Evolutionary conservation across 2,888 invertebrate genomes (phyloP).

Genomic region (Melipona beecheii): DNA sequence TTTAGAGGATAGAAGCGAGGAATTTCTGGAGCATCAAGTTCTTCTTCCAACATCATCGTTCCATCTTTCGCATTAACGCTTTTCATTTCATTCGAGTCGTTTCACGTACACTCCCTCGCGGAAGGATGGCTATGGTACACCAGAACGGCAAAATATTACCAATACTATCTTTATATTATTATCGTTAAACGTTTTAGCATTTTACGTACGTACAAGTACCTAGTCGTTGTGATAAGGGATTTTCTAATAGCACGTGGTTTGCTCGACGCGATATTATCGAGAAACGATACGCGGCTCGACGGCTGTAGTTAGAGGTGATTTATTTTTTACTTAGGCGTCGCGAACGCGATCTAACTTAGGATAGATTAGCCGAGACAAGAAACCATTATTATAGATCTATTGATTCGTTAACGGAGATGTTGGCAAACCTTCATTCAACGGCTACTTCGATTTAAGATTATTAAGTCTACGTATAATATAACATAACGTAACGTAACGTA

Average conservation of each 20-base stretch:
- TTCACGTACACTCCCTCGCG: not conserved
- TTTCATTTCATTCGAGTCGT: not conserved
- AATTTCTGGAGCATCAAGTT: constrained; percentile 2
- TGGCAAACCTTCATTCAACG: constrained; percentile 86
- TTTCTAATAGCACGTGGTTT: constrained; percentile 50
- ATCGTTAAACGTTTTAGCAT: constrained; percentile 47
- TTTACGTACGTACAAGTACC: constrained; percentile 57
- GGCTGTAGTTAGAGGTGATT: constrained; percentile 64
- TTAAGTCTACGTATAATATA: constrained; percentile 11
- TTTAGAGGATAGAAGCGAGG: not conserved
- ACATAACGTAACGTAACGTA: constrained; percentile 26
- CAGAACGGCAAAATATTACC: not conserved
- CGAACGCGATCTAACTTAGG: constrained; percentile 51
- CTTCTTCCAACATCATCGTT: not conserved
- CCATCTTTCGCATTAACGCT: not conserved
- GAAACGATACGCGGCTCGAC: constrained; percentile 23
- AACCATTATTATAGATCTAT: constrained; percentile 15
- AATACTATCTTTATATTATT: constrained; percentile 16
- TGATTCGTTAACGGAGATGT: constrained; percentile 78
- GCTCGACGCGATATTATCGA: constrained; percentile 8
- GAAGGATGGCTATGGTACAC: not conserved
- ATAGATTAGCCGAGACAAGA: constrained; percentile 47
- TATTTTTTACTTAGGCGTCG: constrained; percentile 70
- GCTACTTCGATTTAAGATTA: constrained; percentile 75
- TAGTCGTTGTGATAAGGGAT: constrained; percentile 60